Evolutionary conservation across 2,113 vertebrate genomes (phyloP).

Genomic region (Ibidorhyncha struthersii): DNA sequence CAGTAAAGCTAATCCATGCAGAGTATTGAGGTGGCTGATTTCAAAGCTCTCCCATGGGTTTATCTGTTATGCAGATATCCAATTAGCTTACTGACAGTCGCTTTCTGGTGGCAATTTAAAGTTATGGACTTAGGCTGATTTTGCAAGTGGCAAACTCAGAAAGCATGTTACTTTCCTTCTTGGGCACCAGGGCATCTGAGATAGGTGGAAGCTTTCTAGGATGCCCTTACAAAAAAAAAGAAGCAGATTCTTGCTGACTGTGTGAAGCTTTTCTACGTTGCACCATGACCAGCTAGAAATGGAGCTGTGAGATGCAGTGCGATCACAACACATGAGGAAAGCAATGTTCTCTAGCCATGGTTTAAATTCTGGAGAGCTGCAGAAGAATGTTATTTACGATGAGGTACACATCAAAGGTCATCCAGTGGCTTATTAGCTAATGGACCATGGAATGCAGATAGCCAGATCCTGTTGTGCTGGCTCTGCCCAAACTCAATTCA

Average conservation of each 20-base stretch:
- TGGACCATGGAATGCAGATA: not conserved
- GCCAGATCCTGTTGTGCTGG: not conserved
- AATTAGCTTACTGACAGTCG: not conserved
- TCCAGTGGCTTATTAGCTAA: not conserved
- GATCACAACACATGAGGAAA: not conserved
- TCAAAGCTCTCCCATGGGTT: not conserved
- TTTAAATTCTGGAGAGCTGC: not conserved
- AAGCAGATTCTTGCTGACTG: not conserved
- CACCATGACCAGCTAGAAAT: not conserved
- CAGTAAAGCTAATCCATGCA: rapidly evolving
- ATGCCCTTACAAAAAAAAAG: not conserved
- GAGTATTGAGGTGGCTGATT: not conserved
- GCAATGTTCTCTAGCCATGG: not conserved
- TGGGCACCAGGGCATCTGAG: not conserved
- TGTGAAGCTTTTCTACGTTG: not conserved
- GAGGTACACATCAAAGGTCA: not conserved
- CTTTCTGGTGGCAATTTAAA: not conserved
- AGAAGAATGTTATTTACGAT: not conserved
- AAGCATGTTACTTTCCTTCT: not conserved
- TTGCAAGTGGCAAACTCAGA: not conserved
- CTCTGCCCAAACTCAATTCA: not conserved
- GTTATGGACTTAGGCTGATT: not conserved
- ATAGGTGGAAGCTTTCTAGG: not conserved
- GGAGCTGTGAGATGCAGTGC: too few relatives aligned
- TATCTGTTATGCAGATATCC: not conserved